Conservation (phyloP, 1,140 invertebrate genomes). For the Bombus terrestris region DNA sequence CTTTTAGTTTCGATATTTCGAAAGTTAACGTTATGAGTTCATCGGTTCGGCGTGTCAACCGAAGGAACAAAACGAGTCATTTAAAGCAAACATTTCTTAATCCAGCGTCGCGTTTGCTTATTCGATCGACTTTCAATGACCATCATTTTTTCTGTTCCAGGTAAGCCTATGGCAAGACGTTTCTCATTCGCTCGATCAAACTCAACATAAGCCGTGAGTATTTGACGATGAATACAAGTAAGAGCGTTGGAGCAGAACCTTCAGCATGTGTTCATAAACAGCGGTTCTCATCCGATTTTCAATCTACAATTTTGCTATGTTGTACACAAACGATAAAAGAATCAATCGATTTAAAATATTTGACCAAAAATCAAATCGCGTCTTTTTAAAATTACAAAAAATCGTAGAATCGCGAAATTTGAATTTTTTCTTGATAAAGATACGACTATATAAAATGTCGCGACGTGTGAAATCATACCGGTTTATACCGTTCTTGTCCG, state of each 20-base stretch:
- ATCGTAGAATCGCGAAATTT: background rate
- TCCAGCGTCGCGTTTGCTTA: background rate
- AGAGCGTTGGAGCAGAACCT: conserved; percentile 14
- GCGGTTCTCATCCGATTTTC: background rate
- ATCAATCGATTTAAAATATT: too few relatives aligned
- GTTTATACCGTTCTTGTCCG: background rate
- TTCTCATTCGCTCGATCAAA: conserved; percentile 8
- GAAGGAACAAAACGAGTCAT: background rate
- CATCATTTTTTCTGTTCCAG: conserved; percentile 57
- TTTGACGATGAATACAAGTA: conserved; percentile 35
- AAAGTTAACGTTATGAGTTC: background rate
- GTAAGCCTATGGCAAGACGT: conserved; percentile 48
- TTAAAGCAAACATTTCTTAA: background rate
- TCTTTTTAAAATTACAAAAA: background rate
- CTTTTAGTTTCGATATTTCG: background rate
- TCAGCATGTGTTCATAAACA: background rate
- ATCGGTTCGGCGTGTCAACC: background rate
- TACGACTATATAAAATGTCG: background rate
- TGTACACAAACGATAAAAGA: too few relatives aligned
- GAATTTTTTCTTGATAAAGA: background rate
- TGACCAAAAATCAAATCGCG: background rate
- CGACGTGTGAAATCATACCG: background rate
- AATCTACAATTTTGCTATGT: background rate
- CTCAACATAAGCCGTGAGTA: conserved; percentile 25
- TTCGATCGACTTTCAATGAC: conserved; percentile 12